These are phyloP conservation scores for Perizoma flavofasciatum DNA, from an alignment of 2,888 invertebrate species.

Conservation along the genomic window DNA sequence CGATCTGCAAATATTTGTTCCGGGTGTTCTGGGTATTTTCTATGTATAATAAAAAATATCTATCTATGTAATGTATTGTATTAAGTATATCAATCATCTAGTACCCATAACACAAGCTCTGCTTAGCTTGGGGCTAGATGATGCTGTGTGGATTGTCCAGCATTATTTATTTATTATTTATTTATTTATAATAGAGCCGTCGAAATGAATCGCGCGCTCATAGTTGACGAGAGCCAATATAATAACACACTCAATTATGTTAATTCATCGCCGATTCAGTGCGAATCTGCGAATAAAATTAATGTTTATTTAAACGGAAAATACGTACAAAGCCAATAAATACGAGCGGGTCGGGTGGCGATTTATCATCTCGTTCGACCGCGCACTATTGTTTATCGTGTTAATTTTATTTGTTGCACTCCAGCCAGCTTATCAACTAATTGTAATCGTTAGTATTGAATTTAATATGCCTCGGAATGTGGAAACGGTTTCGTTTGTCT, in stretches of 20 bases:
- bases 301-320: slow-evolving; percentile 79
- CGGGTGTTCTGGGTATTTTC: too few species aligned
- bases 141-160: too few species aligned
- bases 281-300: slow-evolving; percentile 78
- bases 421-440: slow-evolving; percentile 70
- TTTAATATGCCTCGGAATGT: slow-evolving; percentile 66
- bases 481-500: slow-evolving; percentile 66
- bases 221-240: slow-evolving; percentile 59
- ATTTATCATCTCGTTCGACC: slow-evolving; percentile 76
- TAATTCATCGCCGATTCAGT: slow-evolving; percentile 76
- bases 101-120: too few species aligned
- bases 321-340: slow-evolving; percentile 72
- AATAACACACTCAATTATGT: slow-evolving; percentile 76
- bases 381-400: slow-evolving; percentile 75
- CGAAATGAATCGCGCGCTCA: slow-evolving; percentile 49
- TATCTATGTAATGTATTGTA: too few species aligned
- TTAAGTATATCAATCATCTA: too few species aligned
- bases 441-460: slow-evolving; percentile 73
- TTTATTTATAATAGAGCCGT: too few species aligned
- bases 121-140: too few species aligned
- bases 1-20: too few species aligned
- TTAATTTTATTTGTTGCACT: slow-evolving; percentile 78
- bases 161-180: too few species aligned
- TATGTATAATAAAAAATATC: too few species aligned
- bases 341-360: slow-evolving; percentile 62